Evolutionary conservation across 2,113 vertebrate species (phyloP).

Genomic region (Pagrus major): DNA sequence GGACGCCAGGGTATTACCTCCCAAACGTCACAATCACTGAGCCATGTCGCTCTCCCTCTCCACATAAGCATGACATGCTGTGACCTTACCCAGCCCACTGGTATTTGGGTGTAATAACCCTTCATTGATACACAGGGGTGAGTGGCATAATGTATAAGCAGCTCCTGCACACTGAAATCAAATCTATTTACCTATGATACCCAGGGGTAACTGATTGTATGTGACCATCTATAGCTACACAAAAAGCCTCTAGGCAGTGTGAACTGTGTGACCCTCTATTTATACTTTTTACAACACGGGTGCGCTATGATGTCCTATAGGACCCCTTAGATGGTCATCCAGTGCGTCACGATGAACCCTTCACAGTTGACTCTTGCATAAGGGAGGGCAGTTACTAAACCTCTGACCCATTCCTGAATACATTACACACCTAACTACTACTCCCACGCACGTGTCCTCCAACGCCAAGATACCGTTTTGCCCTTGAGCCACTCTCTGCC

Average conservation of each 20-base stretch:
- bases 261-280: slow-evolving; percentile 56
- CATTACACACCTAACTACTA: slow-evolving; percentile 73
- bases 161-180: slow-evolving; percentile 45
- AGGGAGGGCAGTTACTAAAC: slow-evolving; percentile 67
- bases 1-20: slow-evolving; percentile 65
- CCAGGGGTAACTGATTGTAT: slow-evolving; percentile 45
- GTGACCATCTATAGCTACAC: slow-evolving; percentile 44
- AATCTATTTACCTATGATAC: slow-evolving; percentile 61
- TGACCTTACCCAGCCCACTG: slow-evolving; percentile 60
- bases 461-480: slow-evolving; percentile 64
- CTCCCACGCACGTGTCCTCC: slow-evolving; percentile 69
- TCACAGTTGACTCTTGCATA: slow-evolving; percentile 70
- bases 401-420: slow-evolving; percentile 70
- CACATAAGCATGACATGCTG: slow-evolving; percentile 47
- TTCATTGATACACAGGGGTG: slow-evolving; percentile 62
- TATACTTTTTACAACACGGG: slow-evolving; percentile 54
- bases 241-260: slow-evolving; percentile 55
- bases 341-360: slow-evolving; percentile 50
- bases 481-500: slow-evolving; percentile 78
- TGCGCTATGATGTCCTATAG: slow-evolving; percentile 53
- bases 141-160: slow-evolving; percentile 43
- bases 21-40: slow-evolving; percentile 67
- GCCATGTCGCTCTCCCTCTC: slow-evolving; percentile 45
- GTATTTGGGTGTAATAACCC: slow-evolving; percentile 64
- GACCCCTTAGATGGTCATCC: slow-evolving; percentile 63